Conservation (phyloP, 1,140 invertebrate species). For the Drosophila tani region DNA sequence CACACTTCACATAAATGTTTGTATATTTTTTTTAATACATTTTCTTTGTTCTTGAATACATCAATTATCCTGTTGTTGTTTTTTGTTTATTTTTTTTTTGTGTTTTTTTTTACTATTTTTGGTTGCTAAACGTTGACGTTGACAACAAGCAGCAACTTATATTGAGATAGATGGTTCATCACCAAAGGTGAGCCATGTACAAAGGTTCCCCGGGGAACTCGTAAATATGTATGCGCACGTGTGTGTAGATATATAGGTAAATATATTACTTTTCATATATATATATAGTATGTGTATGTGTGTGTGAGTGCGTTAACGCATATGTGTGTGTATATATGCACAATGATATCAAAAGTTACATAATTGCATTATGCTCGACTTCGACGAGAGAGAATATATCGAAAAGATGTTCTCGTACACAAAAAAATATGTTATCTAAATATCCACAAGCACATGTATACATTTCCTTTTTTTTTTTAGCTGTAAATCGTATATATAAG, state of each 20-base stretch:
- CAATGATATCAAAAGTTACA: conserved; percentile 51
- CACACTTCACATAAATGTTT: conserved; percentile 7
- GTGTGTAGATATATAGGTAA: conserved; percentile 57
- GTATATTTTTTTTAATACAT: conserved; percentile 55
- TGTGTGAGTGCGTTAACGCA: conserved; percentile 25
- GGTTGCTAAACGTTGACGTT: conserved; percentile 17
- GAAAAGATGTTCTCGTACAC: conserved; percentile 35
- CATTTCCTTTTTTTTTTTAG: conserved; percentile 25
- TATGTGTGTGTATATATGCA: conserved; percentile 34
- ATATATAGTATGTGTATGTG: conserved; percentile 14
- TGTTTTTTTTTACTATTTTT: conserved; percentile 22
- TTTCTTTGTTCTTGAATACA: conserved; percentile 56
- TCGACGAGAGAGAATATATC: conserved; percentile 23
- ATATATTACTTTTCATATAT: conserved; percentile 44
- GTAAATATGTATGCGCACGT: conserved; percentile 29
- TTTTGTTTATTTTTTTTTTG: conserved; percentile 11
- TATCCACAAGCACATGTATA: conserved; percentile 33
- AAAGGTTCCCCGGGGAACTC: conserved; percentile 5
- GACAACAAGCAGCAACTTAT: conserved; percentile 20
- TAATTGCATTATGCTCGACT: conserved; percentile 49
- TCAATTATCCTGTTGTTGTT: conserved; percentile 31
- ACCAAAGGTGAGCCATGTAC: conserved; percentile 21
- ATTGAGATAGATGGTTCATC: conserved; percentile 23
- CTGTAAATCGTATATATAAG: conserved; percentile 67
- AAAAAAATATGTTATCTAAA: conserved; percentile 34